These are phyloP conservation scores for Chrysolina haemoptera DNA, from an alignment of 2,888 invertebrate genomes.

Conservation along the genomic window DNA sequence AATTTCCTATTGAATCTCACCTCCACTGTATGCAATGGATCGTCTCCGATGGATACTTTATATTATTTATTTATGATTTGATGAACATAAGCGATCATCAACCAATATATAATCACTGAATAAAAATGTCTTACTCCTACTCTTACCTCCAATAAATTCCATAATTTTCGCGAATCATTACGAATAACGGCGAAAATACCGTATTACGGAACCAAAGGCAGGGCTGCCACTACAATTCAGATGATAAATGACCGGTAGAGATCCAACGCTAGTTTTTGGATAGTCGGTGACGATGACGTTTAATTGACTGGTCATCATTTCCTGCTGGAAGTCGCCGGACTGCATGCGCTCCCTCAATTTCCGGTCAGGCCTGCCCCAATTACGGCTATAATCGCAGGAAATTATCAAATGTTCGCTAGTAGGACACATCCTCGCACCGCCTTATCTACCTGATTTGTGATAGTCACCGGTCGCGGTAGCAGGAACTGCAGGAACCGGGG, in stretches of 20 bases:
- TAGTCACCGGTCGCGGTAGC: constrained; percentile 6
- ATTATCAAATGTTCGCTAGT: constrained; percentile 68
- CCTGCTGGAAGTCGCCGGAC: constrained; percentile 66
- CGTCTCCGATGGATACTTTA: too few relatives aligned
- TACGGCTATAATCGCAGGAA: constrained; percentile 69
- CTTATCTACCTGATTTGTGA: constrained; percentile 63
- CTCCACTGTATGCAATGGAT: too few relatives aligned
- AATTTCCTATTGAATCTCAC: too few relatives aligned
- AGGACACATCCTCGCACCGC: constrained; percentile 59
- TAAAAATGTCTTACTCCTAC: too few relatives aligned
- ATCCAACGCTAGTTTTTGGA: constrained; percentile 16
- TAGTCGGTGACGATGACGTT: constrained; percentile 52
- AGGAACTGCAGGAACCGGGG: constrained; percentile 19
- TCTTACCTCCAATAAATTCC: too few relatives aligned
- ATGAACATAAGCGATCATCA: too few relatives aligned
- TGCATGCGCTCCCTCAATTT: constrained; percentile 70
- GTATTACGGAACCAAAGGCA: neutral
- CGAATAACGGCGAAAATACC: constrained; percentile 1
- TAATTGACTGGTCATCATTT: constrained; percentile 70
- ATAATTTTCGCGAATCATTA: too few relatives aligned
- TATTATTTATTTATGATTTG: too few relatives aligned
- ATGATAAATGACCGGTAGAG: constrained; percentile 9
- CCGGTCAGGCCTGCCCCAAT: constrained; percentile 70
- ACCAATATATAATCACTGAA: too few relatives aligned
- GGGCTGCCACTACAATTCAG: neutral